Percentiles rank a stretch among this genome's conserved stretches.
Conservation (phyloP, 2,797 vertebrate genomes). For the Borostomias antarcticus region DNA sequence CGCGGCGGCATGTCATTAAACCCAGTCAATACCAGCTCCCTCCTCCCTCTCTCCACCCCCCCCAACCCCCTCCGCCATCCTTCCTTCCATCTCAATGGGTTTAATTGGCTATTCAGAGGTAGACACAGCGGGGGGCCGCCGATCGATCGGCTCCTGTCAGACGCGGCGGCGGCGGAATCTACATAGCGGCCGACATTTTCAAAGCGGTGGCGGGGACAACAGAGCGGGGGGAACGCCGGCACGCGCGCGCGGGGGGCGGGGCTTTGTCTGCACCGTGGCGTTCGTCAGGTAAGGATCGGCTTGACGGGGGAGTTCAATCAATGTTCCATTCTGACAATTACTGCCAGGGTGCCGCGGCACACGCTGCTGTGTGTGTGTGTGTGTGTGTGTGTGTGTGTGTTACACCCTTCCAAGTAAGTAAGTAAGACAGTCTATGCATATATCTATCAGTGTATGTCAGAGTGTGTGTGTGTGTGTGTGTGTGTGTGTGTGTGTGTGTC, state of each 20-base stretch:
- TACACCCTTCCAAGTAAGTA: too few relatives aligned
- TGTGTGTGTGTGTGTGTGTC: slow-evolving; percentile 41
- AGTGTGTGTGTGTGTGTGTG: slow-evolving; percentile 39
- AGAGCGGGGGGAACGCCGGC: slow-evolving; percentile 8
- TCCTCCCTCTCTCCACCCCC: slow-evolving; percentile 30
- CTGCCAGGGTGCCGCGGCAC: neutral
- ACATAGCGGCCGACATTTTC: slow-evolving; percentile 42
- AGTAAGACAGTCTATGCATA: too few relatives aligned
- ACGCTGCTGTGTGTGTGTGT: neutral
- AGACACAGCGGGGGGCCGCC: slow-evolving; percentile 36
- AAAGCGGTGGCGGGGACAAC: slow-evolving; percentile 40
- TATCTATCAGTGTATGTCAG: neutral
- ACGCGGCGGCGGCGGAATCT: slow-evolving; percentile 48
- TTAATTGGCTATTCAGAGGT: slow-evolving; percentile 66
- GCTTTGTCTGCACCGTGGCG: neutral
- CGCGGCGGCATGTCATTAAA: slow-evolving; percentile 26
- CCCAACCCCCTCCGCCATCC: slow-evolving; percentile 28
- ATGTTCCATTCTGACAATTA: slow-evolving; percentile 3
- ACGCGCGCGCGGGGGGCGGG: neutral
- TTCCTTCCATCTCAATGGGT: slow-evolving; percentile 47
- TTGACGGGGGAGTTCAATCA: slow-evolving; percentile 6
- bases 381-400: neutral
- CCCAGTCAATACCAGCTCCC: slow-evolving; percentile 27
- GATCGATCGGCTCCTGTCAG: slow-evolving; percentile 65
- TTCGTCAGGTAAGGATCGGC: neutral